Base-by-base conservation (phyloP, 1,140 invertebrate species). In the Lysiphlebus fabarum region DNA sequence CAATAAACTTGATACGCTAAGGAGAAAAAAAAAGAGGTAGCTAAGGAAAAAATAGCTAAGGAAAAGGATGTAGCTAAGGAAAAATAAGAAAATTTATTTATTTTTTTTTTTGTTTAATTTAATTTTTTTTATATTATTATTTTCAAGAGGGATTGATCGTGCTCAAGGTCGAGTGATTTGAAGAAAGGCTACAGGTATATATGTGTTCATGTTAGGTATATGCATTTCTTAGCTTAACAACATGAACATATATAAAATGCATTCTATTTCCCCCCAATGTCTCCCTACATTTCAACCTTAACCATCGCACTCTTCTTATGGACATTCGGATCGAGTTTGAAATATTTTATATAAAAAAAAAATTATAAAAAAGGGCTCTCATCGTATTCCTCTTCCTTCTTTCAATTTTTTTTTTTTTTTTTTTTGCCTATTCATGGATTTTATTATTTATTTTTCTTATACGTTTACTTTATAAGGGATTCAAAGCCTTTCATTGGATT, bases 281-380 rank as follows among this genome's bases (percentile, higher is more conserved):
- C 17, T 26, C 17, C 17, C 2, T 2, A 1, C 17, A 1, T 26
- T 4, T 4, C 17, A 26, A 26, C 17, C 17, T 26, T 26, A 56
- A 33, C 7, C 43, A 44, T 60, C 14, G 44, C 53, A 41, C 57
- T 59, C 61, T 62, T 45, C 61, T 62, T 62, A 62, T 62, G 61
- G 61, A 62, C 61, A 62, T 58, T 62, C 56, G 61, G 34, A 59
- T 55, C 56, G 56, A 43, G 51, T 58, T 43, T 54, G 53, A 36
- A 53, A 53, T 49, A 44, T 60, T 49, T 49, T 49, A 17, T 12
- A 49, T 1, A 26, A 26, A 26, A 26, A 26, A 26, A 26, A 26
- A 26, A 26, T 26, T 26, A 55, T 50, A 57, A 61, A 61, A 61
- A 61, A 50, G 41, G 49, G 49, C 17, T 37, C 49, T 36, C 49